Evolutionary conservation across 2,113 vertebrate genomes (phyloP).

Genomic region (Pica pica): DNA sequence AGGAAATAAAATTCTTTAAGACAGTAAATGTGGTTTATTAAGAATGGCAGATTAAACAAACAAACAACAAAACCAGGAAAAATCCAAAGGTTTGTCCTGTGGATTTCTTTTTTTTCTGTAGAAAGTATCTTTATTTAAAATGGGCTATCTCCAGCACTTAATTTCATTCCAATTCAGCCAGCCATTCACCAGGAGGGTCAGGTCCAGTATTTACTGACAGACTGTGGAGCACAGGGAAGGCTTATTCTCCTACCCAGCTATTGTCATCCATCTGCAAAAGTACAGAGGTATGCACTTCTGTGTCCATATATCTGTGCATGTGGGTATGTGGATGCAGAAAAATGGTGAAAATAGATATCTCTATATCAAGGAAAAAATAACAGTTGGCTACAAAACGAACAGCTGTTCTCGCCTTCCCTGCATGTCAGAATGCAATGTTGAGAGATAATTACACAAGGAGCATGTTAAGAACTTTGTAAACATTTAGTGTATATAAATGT

Average conservation of each 20-base stretch:
- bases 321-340: background rate
- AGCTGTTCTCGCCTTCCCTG: background rate
- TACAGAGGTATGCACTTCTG: background rate
- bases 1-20: background rate
- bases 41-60: background rate
- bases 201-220: background rate
- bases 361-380: background rate
- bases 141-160: background rate
- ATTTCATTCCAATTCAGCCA: background rate
- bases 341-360: background rate
- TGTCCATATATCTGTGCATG: background rate
- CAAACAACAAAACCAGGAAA: background rate
- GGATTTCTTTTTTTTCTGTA: background rate
- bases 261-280: background rate
- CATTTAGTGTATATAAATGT: conserved; percentile 21
- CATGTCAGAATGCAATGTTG: background rate
- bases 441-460: conserved; percentile 30
- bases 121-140: background rate
- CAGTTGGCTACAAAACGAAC: background rate
- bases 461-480: conserved; percentile 16
- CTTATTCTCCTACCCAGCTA: background rate
- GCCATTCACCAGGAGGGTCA: background rate
- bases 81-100: background rate
- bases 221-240: background rate
- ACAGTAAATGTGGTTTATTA: background rate